phyloP scores from a whole-genome alignment of 1,140 invertebrate species.

The Dinothrombium tinctorium region DNA sequence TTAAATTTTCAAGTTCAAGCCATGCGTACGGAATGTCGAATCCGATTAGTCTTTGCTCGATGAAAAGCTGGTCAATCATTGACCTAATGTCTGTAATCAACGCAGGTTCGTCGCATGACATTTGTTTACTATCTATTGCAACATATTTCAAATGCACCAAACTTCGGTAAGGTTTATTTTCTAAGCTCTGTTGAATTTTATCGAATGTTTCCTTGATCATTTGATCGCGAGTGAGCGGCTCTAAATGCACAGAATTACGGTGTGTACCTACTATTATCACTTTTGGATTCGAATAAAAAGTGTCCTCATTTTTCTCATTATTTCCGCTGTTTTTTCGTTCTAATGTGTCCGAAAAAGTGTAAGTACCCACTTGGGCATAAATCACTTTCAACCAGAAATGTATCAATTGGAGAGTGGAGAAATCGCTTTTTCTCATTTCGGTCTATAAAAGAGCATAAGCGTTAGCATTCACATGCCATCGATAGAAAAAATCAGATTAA shows the following conservation, averaged over 20 bases:
- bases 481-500: too few species aligned
- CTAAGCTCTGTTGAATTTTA: constrained; percentile 7
- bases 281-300: constrained; percentile 1
- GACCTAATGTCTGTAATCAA: constrained; percentile 1
- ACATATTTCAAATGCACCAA: constrained; percentile 7
- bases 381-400: constrained; percentile 14
- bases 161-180: constrained; percentile 3
- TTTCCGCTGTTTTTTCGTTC: not conserved
- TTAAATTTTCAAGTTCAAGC: constrained; percentile 23
- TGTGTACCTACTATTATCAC: constrained; percentile 9
- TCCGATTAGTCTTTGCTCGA: constrained; percentile 2
- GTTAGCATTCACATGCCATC: too few species aligned
- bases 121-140: constrained; percentile 8
- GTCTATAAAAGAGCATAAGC: constrained; percentile 4
- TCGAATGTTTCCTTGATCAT: constrained; percentile 8
- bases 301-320: not conserved
- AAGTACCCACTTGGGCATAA: constrained; percentile 10
- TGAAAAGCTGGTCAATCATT: constrained; percentile 3
- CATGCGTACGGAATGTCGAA: constrained; percentile 22
- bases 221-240: constrained; percentile 9
- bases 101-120: constrained; percentile 4
- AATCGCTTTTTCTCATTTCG: constrained; percentile 5
- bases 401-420: constrained; percentile 11
- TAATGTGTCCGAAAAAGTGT: not conserved
- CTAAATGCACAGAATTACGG: constrained; percentile 8